Evolutionary conservation across 2,113 vertebrate genomes (phyloP), one percentile per base, ranked within the genome.

Genomic region (Geococcyx californianus): DNA sequence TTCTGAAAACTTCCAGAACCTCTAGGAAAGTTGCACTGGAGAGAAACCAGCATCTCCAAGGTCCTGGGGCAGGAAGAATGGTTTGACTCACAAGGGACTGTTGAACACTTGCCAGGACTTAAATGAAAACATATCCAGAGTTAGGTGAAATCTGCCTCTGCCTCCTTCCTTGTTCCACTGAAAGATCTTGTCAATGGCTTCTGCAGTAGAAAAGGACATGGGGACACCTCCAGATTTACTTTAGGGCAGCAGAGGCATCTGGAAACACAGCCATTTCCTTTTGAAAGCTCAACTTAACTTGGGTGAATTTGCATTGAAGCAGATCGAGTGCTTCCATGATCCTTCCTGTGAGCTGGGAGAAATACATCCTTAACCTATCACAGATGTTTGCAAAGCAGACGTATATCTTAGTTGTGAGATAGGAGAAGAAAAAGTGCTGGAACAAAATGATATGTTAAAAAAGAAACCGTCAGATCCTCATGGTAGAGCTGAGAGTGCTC

Each of bases 361-460:
- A 89, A 81, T 58, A 45, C 0, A 0, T 78, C 70, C 90, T 89
- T 94, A 97, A 93, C 68, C 94, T 69, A 40, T 86, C 83, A 91
- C 94, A 94, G 93, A 93, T 93, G 83, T 94, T 73, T 52, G 68
- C 89, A 90, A 38, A 44, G 42, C 89, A 92, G 91, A 87, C 6
- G 0, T 87, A 47, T 70, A 55, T 58, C 83, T 81, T 74, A 67
- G 79, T 80, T 56, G 64, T 40, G 86, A 95, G 76, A 60, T 75
- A 83, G 64, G 33, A 75, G 87, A 77, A 83, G 76, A 70, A 82
- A 83, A 91, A 91, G 55, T 1, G 14, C 83, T 94, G 93, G 90
- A 96, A 94, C 84, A 88, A 86, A 85, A 89, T 8, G 12, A 66
- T 59, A 73, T 0, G 0, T 92, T 87, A 60, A 82, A 81, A 92